These are phyloP conservation scores for Oriolus oriolus DNA, from an alignment of 2,113 vertebrate genomes.

Conservation along the genomic window DNA sequence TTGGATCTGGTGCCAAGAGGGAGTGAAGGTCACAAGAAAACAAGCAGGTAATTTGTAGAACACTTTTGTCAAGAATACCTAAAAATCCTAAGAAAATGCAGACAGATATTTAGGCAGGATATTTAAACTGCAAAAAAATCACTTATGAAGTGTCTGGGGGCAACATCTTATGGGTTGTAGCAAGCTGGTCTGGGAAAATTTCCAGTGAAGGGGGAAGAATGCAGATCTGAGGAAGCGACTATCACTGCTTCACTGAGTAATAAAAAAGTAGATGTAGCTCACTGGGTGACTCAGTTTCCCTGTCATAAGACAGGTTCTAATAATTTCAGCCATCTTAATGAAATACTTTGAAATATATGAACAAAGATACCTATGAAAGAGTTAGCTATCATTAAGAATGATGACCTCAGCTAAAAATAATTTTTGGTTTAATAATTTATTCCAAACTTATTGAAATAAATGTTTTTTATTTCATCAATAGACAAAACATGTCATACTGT, in stretches of 20 bases:
- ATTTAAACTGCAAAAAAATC: background rate
- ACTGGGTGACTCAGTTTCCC: background rate
- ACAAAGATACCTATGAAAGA: background rate
- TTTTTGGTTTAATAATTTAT: background rate
- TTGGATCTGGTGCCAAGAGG: background rate
- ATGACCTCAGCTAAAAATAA: constrained; percentile 31
- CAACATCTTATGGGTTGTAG: background rate
- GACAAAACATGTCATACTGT: constrained; percentile 22
- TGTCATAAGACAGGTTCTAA: background rate
- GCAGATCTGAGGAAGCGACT: background rate
- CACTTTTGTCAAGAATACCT: background rate
- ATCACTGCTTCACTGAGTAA: background rate
- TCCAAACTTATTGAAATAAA: constrained; percentile 1
- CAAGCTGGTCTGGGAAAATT: background rate
- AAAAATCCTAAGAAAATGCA: background rate
- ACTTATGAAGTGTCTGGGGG: background rate
- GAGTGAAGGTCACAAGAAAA: background rate
- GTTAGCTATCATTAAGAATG: background rate
- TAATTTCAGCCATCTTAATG: background rate
- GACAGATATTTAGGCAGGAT: background rate
- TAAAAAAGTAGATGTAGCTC: background rate
- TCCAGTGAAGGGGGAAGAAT: background rate
- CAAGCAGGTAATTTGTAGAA: background rate
- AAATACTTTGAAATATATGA: background rate
- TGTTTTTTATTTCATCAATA: constrained; percentile 12